These are phyloP conservation scores for Orthosia cruda DNA, from an alignment of 2,888 invertebrate genomes.

Conservation along the genomic window DNA sequence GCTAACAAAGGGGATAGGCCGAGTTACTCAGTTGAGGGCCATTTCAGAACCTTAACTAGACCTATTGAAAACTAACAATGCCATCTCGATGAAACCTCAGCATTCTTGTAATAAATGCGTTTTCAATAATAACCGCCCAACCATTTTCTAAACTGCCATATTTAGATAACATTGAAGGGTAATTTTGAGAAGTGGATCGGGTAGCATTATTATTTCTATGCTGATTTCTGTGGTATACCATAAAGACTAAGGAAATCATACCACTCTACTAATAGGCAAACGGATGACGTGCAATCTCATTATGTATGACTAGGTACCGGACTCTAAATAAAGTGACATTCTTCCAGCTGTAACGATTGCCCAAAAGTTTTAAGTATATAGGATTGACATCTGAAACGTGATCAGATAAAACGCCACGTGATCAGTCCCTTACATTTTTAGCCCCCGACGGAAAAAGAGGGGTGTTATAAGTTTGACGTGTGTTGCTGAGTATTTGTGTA, in stretches of 20 bases:
- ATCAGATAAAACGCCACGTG: too few species aligned
- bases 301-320: background rate
- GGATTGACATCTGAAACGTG: too few species aligned
- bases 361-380: too few species aligned
- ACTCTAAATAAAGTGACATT: too few species aligned
- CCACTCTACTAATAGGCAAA: background rate
- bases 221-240: constrained; percentile 38
- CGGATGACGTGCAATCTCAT: background rate
- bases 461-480: too few species aligned
- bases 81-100: constrained; percentile 85
- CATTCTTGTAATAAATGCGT: constrained; percentile 77
- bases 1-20: constrained; percentile 86
- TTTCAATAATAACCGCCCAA: constrained; percentile 67
- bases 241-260: constrained; percentile 3
- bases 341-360: too few species aligned
- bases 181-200: constrained; percentile 45
- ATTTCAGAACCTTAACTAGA: constrained; percentile 87
- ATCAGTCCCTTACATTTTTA: too few species aligned
- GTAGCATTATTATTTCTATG: constrained; percentile 52
- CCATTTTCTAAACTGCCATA: constrained; percentile 49
- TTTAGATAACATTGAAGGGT: constrained; percentile 59
- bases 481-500: too few species aligned
- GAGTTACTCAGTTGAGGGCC: constrained; percentile 80
- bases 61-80: constrained; percentile 87
- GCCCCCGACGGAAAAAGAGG: too few species aligned